Percentiles rank a stretch among this genome's conserved stretches.
Conservation (phyloP, 2,113 vertebrate species). For the Aegithalos caudatus region DNA sequence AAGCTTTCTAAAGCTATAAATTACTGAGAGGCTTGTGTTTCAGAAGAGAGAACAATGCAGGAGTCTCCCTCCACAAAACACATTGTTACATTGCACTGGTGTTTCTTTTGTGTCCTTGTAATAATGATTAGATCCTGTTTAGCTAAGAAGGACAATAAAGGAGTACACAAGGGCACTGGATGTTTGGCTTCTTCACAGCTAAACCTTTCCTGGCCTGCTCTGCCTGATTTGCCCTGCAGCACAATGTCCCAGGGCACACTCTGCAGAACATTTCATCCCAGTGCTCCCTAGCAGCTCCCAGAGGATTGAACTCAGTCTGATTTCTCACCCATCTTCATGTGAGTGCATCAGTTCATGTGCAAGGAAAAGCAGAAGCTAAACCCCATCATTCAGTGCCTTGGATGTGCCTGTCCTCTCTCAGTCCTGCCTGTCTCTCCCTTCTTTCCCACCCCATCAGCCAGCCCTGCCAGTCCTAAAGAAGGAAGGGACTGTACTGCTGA, state of each 20-base stretch:
- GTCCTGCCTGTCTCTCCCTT: background rate
- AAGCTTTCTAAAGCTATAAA: background rate
- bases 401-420: background rate
- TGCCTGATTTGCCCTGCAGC: background rate
- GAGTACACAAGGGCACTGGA: background rate
- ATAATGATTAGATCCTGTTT: constrained; percentile 34
- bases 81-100: background rate
- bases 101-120: background rate
- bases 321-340: background rate
- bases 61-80: background rate
- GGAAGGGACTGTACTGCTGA: background rate
- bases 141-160: background rate
- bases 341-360: background rate
- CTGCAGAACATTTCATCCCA: background rate
- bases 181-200: constrained; percentile 43
- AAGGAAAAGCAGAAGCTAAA: background rate
- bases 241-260: accelerated
- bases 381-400: background rate
- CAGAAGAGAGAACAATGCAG: background rate
- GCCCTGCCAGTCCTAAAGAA: constrained; percentile 4
- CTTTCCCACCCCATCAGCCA: background rate
- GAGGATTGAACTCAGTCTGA: background rate
- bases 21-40: background rate
- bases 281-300: background rate
- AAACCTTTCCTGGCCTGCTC: background rate